These are phyloP conservation scores for Staurois parvus DNA, from an alignment of 2,797 vertebrate genomes.

Conservation along the genomic window DNA sequence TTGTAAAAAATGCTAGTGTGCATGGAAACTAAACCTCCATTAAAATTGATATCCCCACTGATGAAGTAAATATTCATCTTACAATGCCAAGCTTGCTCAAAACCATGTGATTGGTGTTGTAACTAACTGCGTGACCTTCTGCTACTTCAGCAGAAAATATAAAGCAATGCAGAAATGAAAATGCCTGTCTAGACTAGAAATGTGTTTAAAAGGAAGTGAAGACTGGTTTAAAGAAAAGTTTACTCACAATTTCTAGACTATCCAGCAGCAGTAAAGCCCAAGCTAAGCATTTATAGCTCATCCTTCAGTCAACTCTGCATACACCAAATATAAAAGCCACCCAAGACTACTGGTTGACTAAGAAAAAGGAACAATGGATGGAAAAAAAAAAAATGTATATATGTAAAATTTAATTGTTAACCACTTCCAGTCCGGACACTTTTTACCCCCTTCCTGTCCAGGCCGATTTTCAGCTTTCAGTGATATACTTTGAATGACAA, in stretches of 20 bases:
- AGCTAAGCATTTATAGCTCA: not conserved
- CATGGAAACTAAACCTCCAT: no score
- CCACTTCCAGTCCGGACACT: no score
- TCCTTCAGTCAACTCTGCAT: not conserved
- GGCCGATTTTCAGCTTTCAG: no score
- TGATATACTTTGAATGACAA: no score
- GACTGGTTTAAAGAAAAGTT: not conserved
- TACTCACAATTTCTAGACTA: not conserved
- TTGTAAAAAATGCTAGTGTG: no score
- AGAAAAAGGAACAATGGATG: no score
- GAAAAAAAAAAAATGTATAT: no score
- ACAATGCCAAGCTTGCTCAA: not conserved
- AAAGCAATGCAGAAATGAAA: not conserved
- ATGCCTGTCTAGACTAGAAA: not conserved
- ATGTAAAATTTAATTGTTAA: no score
- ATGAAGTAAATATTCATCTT: not conserved
- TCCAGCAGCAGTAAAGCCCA: not conserved
- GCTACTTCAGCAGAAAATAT: not conserved
- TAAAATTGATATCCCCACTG: no score
- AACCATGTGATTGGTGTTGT: not conserved
- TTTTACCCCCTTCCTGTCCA: no score
- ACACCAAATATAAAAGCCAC: no score
- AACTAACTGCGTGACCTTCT: not conserved
- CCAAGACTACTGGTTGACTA: no score
- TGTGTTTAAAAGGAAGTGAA: not conserved